phyloP scores from a whole-genome alignment of 2,113 vertebrate species.

The Colinus virginianus region DNA sequence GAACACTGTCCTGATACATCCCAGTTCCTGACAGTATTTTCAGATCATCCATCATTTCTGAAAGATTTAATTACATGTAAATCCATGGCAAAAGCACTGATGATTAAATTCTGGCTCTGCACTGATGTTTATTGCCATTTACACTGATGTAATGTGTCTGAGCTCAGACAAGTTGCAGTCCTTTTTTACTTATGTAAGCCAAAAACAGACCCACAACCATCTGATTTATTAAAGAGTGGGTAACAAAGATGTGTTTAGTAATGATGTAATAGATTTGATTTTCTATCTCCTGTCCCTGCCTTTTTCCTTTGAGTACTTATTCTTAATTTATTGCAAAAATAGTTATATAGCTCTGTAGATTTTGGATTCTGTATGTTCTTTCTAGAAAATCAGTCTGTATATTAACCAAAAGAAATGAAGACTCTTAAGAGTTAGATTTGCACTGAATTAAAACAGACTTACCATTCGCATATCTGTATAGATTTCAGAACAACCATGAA shows the following conservation, averaged over 20 bases:
- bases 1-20: background rate
- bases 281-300: background rate
- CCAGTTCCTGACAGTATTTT: background rate
- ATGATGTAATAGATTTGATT: background rate
- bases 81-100: background rate
- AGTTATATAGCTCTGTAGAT: background rate
- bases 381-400: background rate
- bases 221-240: background rate
- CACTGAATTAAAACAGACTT: background rate
- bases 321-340: background rate
- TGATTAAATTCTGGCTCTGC: background rate
- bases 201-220: background rate
- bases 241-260: background rate
- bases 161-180: background rate
- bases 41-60: background rate
- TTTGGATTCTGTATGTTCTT: background rate
- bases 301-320: background rate
- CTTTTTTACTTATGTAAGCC: background rate
- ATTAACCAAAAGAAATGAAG: accelerated
- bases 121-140: background rate
- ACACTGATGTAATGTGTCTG: background rate
- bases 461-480: background rate
- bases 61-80: background rate
- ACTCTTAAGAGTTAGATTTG: background rate
- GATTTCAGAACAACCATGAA: background rate